These are phyloP conservation scores for Nematopogon swammerdamellus DNA, from an alignment of 2,888 invertebrate species.

Conservation along the genomic window DNA sequence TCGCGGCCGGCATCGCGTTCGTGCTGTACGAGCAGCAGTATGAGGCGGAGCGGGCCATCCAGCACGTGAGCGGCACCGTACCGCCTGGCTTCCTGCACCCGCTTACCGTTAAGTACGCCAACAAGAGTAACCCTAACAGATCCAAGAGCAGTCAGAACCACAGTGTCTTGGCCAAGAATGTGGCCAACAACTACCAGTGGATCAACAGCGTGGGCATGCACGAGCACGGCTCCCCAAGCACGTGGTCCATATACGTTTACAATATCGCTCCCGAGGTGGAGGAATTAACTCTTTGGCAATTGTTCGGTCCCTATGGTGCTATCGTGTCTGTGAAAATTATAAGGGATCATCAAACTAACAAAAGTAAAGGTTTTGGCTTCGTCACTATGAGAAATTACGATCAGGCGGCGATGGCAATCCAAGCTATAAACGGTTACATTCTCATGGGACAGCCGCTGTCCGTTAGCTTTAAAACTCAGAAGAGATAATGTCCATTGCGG, in stretches of 20 bases:
- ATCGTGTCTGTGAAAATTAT: constrained; percentile 56
- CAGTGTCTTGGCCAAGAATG: constrained; percentile 31
- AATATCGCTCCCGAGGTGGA: constrained; percentile 52
- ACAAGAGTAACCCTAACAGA: constrained; percentile 54
- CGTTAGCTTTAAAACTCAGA: constrained; percentile 54
- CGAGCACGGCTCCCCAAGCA: constrained; percentile 48
- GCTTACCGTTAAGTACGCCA: constrained; percentile 56
- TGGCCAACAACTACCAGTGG: constrained; percentile 50
- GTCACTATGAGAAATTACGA: constrained; percentile 55
- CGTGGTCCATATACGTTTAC: constrained; percentile 55
- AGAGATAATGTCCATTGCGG: constrained; percentile 47
- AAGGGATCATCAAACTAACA: constrained; percentile 52
- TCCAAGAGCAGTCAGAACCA: constrained; percentile 51
- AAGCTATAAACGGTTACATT: constrained; percentile 47
- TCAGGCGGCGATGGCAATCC: constrained; percentile 55
- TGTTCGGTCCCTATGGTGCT: constrained; percentile 56
- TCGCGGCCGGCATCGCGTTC: constrained; percentile 54
- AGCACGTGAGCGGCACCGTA: constrained; percentile 44
- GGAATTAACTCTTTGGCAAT: constrained; percentile 50
- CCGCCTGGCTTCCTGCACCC: constrained; percentile 53
- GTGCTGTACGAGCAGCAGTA: constrained; percentile 51
- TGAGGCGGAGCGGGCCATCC: constrained; percentile 50
- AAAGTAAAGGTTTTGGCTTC: constrained; percentile 55
- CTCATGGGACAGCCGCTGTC: constrained; percentile 48
- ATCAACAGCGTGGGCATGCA: constrained; percentile 49